Percentiles rank a stretch among this genome's conserved stretches.
Conservation (phyloP, 2,797 vertebrate species). For the Megaceryle alcyon region DNA sequence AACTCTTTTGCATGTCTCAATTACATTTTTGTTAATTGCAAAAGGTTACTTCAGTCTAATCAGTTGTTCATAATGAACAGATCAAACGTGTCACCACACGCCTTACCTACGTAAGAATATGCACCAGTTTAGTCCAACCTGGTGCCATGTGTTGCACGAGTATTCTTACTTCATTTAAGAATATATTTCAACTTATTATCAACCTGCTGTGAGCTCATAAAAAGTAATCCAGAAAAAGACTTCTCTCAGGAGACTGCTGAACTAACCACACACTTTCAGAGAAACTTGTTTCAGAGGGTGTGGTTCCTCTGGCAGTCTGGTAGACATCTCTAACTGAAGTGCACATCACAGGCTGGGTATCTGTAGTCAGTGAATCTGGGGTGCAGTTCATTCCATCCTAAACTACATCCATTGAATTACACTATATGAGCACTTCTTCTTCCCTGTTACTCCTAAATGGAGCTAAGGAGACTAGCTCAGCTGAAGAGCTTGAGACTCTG, state of each 20-base stretch:
- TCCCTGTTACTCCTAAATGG: background rate
- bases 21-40: background rate
- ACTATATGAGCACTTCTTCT: background rate
- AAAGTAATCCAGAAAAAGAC: background rate
- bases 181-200: slow-evolving; percentile 6
- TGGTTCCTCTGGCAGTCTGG: background rate
- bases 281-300: background rate
- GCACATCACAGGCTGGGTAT: background rate
- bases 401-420: background rate
- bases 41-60: background rate
- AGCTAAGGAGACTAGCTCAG: background rate
- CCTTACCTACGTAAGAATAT: slow-evolving; percentile 9
- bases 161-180: slow-evolving; percentile 14
- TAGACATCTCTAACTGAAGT: background rate
- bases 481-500: background rate
- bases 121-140: background rate
- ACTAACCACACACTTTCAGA: background rate
- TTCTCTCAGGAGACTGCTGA: background rate
- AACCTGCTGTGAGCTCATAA: background rate
- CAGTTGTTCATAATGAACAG: background rate
- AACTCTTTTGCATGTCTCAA: background rate
- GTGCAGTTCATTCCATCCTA: background rate
- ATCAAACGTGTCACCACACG: background rate
- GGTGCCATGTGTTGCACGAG: background rate
- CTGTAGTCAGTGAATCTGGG: background rate